Base-by-base conservation (phyloP, 2,888 invertebrate species). In the Chloroclysta siterata region DNA sequence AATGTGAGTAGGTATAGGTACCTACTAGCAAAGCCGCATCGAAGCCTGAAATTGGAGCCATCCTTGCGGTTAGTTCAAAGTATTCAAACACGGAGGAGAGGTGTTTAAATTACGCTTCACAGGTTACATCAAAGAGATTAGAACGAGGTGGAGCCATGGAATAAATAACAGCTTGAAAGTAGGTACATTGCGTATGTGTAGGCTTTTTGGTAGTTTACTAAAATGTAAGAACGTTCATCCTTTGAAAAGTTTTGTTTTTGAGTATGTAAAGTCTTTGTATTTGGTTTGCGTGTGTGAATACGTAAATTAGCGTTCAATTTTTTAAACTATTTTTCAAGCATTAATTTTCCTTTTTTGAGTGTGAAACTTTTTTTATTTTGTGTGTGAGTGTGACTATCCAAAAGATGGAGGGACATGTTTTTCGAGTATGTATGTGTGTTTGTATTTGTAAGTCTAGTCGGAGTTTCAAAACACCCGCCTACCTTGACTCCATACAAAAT, bases 21-120 rank as follows among this genome's bases (percentile, higher is more conserved):
- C 33, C 53, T 22, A 3, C 22, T 14, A 8, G 17, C 36, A 14
- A 52, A 47, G 29, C 55, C 53, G 52, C 76, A 71, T 63, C 73
- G 68, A 66, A 72, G 75, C 79, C 68, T 77, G 72, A 80, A 81
- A 78, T 78, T 74, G 69, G 70, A 74, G 69, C 67, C 59, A 65
- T 68, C 69, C 67, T 67, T 60, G 72, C 72, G 70, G 70, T 73
- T 55, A 50, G 65, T 63, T 61, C 66, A 65, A 69, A 72, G 65
- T 58, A 65, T 58, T 51, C 72, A 69, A 69, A 72, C 66, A 72
- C 71, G 65, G 65, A 61, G 63, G 64, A 46, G 72, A 77, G 77
- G 76, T 79, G 80, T 79, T 81, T 78, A 83, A 79, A 82, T 81
- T 75, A 77, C 76, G 73, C 74, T 73, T 75, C 77, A 72, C 75